Conservation (phyloP, 2,113 vertebrate species). For the Semicossyphus pulcher region DNA sequence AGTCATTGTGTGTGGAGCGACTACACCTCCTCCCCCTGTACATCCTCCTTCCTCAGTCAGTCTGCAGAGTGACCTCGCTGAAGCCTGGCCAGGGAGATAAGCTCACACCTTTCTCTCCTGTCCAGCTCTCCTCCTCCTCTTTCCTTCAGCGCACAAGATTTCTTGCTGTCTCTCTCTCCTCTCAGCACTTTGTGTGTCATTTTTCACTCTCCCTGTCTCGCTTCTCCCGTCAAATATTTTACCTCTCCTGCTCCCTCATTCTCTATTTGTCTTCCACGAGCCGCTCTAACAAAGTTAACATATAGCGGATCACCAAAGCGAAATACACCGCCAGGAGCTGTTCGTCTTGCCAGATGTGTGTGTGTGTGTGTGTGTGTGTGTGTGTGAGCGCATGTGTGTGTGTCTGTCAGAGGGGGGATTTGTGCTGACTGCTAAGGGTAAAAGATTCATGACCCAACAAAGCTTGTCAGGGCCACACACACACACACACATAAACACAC, state of each 20-base stretch:
- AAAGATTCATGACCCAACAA: constrained; percentile 80
- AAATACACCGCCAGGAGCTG: constrained; percentile 51
- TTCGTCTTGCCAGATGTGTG: constrained; percentile 52
- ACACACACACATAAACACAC: constrained; percentile 30
- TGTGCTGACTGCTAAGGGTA: constrained; percentile 76
- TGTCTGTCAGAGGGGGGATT: constrained; percentile 52
- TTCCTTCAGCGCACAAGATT: constrained; percentile 28
- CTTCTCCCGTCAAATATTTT: constrained; percentile 29
- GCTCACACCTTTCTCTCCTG: constrained; percentile 62
- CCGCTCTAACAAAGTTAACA: constrained; percentile 56
- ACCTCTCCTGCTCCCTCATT: constrained; percentile 15
- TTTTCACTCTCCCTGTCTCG: constrained; percentile 45
- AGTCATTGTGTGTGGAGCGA: constrained; percentile 36
- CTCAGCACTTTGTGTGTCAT: constrained; percentile 48
- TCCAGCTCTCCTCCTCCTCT: constrained; percentile 46
- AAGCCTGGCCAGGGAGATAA: constrained; percentile 76
- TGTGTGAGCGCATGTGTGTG: constrained; percentile 19
- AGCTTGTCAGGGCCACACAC: constrained; percentile 69
- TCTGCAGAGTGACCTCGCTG: constrained; percentile 71
- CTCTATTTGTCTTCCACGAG: constrained; percentile 44
- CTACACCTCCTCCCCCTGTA: constrained; percentile 39
- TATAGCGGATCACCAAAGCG: constrained; percentile 49
- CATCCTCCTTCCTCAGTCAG: constrained; percentile 57
- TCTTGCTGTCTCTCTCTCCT: constrained; percentile 26
- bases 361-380: constrained; percentile 16